Evolutionary conservation across 2,888 invertebrate species (phyloP), one percentile per base, ranked within the genome.

Genomic region (Linnaemya vulpina): DNA sequence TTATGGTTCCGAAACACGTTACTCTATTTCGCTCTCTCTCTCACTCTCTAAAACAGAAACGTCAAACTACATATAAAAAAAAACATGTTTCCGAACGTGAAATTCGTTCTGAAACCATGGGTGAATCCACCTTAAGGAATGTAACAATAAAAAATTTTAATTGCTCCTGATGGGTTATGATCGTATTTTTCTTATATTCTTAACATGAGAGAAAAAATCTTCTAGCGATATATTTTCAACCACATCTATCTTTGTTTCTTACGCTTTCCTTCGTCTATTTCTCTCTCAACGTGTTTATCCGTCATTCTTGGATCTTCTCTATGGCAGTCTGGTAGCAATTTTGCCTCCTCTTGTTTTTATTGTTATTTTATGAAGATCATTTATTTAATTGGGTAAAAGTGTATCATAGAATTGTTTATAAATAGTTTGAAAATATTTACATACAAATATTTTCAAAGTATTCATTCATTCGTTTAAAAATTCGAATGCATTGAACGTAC

Each of bases 331-430:
- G 53, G 70, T 75, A 62, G 4, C 22, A 30, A 68, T 38, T 70
- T 73, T 62, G 30, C 49, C 55, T 80, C 58, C 55, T 51, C 35
- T 35, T 73, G 65, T 51, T 65, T 49, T 73, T 55, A n/a, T 73
- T 74, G 49, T 63, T 71, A 62, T 78, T 81, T 78, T 82, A 78
- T 81, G 78, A 65, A 38, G 63, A 81, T 71, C 85, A 78, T 71
- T 82, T 78, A 81, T 82, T 85, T 85, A 85, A 85, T 85, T 85
- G 82, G 74, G 74, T 78, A 85, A 85, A 85, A 82, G 82, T 85
- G 78, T 81, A 85, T 78, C 85, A 85, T 75, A 82, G 77, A 81
- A 74, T 77, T 78, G 75, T 82, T 78, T 85, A 78, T 84, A 84
- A 84, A 84, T 85, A 85, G 74, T 82, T 74, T 70, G 40, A 77